Conservation (phyloP, 2,113 vertebrate genomes). For the Meriones unguiculatus region DNA sequence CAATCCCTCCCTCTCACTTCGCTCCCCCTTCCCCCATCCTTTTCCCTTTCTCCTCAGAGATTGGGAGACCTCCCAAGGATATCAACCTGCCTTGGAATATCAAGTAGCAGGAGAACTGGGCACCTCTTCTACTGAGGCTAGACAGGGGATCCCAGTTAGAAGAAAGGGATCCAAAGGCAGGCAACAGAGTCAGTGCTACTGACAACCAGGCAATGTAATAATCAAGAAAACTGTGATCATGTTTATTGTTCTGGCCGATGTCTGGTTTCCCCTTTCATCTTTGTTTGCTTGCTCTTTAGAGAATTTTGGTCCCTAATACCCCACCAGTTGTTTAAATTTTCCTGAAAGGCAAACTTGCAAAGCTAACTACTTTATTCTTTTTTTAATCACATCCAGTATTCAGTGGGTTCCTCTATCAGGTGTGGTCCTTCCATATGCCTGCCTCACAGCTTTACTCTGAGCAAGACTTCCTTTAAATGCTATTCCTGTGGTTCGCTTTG, state of each 20-base stretch:
- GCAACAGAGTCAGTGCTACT: not conserved
- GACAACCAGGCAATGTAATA: not conserved
- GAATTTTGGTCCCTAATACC: not conserved
- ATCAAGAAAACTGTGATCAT: not conserved
- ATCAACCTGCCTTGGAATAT: no score
- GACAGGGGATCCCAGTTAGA: no score
- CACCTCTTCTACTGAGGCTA: no score
- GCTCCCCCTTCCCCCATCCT: no score
- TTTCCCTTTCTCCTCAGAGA: no score
- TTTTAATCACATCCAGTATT: not conserved
- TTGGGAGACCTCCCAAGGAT: no score
- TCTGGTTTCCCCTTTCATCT: not conserved
- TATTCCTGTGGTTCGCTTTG: not conserved
- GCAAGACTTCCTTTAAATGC: not conserved
- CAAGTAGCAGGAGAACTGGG: no score
- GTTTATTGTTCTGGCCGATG: not conserved
- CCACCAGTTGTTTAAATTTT: slow-evolving; percentile 9
- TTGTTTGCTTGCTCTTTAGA: not conserved
- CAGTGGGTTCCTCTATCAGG: not conserved
- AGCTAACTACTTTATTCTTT: not conserved
- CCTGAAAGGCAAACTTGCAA: not conserved
- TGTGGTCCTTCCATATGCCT: not conserved
- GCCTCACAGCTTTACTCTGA: not conserved
- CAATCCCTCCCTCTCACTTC: no score
- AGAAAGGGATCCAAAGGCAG: no score